Evolutionary conservation across 2,113 vertebrate species (phyloP), one percentile per base, ranked within the genome.

Genomic region (Grantiella picta): DNA sequence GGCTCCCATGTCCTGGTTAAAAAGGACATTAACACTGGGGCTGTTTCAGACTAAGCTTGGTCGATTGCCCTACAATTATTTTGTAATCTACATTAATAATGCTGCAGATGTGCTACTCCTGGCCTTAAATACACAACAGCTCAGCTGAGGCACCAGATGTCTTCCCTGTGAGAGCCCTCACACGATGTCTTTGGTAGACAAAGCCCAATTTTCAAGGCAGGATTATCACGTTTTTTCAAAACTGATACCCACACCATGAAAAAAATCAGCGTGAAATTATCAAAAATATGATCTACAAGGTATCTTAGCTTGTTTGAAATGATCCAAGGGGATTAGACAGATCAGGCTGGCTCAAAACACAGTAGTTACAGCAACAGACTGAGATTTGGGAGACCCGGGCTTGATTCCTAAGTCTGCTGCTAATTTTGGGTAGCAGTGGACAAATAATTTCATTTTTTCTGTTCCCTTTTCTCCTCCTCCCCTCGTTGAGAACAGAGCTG

Each of bases 141-240:
- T 90, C 80, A 70, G 75, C 86, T 61, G 86, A 49, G 76, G 82
- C 68, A 86, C 95, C 96, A 93, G 89, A 91, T 94, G 89, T 92
- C 83, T 29, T 76, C 83, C 80, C 77, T 63, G 87, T 20, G 3
- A 91, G 80, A 80, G 93, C 86, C 83, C 94, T 69, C 77, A 86
- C 87, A 82, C 18, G 1, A 15, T 1, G 75, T 8, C 86, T 87
- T 61, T 2, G 1, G 63, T 78, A 75, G 91, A 93, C 92, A 95
- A 96, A 96, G 95, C 95, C 79, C 84, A 16, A 18, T 80, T 87
- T 47, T 81, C 50, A 23, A 59, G 63, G 70, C 64, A 57, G 69
- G 54, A 54, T 76, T n/a, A 40, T 5, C 50, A 6, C 2, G 2
- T 12, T 22, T 70, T 56, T 59, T 59, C 31, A 9, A n/a, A 77